Evolutionary conservation across 1,140 invertebrate species (phyloP), one percentile per base, ranked within the genome.

Genomic region (Sitobion miscanthi): DNA sequence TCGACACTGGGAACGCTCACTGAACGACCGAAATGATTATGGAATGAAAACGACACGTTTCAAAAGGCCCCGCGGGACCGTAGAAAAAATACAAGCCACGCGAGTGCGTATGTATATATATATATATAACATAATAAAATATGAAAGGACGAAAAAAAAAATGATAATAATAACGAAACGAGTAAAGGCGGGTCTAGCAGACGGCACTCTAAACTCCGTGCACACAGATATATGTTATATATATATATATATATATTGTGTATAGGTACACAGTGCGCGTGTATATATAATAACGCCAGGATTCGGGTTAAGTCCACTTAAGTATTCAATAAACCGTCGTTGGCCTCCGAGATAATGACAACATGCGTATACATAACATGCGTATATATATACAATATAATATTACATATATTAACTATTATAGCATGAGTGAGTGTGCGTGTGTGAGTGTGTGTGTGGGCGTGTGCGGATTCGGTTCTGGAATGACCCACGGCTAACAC

Each of bases 251-350:
- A 21, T 23, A 38, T 23, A 38, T 83, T 38, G 23, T 42, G 82
- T 83, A 42, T 83, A 42, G n/a, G 82, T 83, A 4, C 82, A 35
- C n/a, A 35, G 17, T 14, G 20, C 20, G 14, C 47, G n/a, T 47
- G 47, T 88, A n/a, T 88, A 21, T 52, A 88, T 88, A 88, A 89
- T 89, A 89, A 54, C n/a, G 21, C 87, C 87, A 54, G n/a, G 14
- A 38, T 35, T 89, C 47, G 87, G 49, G 87, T 89, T 89, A 89
- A 89, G 49, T 89, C 87, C 87, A 89, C 49, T 89, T 89, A 89
- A 89, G 88, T 90, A 90, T 90, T 90, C 89, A 90, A 90, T 90
- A 90, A 90, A 69, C 89, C 89, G 57, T 90, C 89, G 89, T 90
- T 69, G 54, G 57, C n/a, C 89, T 11, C 38, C 38, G 38, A 90